phyloP scores from a whole-genome alignment of 2,888 invertebrate genomes.

The Scaptomyza parva region DNA sequence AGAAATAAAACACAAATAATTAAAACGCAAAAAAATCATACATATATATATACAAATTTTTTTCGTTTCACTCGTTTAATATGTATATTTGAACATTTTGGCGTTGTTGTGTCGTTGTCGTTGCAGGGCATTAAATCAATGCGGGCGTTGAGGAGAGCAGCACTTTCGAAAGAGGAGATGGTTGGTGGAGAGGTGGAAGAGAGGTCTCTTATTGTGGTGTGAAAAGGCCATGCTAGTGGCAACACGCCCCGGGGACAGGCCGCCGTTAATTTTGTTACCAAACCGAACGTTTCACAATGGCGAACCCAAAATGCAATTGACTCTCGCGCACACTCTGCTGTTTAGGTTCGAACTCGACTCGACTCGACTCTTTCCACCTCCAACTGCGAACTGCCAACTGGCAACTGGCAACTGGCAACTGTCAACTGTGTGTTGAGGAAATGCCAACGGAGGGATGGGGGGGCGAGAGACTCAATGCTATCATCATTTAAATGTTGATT shows the following conservation, averaged over 20 bases:
- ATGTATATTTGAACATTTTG: conserved; percentile 24
- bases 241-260: conserved; percentile 31
- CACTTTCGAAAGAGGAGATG: no score
- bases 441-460: not conserved
- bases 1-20: conserved; percentile 7
- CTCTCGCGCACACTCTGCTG: no score
- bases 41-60: not conserved
- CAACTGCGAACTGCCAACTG: no score
- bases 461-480: conserved; percentile 27
- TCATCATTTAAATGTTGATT: conserved; percentile 72
- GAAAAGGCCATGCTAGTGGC: conserved; percentile 21
- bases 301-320: conserved; percentile 70
- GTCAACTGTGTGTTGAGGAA: no score
- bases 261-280: conserved; percentile 63
- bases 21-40: not conserved
- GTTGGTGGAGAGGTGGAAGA: not conserved
- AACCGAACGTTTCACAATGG: conserved; percentile 51
- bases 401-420: no score
- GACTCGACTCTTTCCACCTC: no score
- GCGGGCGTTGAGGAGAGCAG: not conserved
- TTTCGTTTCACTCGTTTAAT: not conserved
- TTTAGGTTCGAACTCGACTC: conserved; percentile 26
- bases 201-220: conserved; percentile 12
- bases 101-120: not conserved
- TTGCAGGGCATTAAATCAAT: conserved; percentile 1